Conservation (phyloP, 2,888 invertebrate species). For the Ptychoptera albimana region DNA sequence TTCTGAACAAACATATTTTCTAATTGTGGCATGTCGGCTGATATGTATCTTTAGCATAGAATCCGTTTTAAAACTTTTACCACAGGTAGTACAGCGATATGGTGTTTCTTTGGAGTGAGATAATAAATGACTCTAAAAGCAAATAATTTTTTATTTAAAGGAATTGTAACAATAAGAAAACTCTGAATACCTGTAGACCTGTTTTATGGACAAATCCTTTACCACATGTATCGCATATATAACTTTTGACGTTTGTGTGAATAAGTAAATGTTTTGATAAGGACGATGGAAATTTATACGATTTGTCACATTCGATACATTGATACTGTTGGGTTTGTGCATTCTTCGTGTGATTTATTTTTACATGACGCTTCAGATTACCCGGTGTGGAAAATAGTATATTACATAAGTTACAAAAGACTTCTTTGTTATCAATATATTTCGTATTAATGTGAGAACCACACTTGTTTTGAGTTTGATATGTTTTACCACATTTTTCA, state of each 20-base stretch:
- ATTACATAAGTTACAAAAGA: not conserved
- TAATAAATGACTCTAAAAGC: slow-evolving; percentile 8
- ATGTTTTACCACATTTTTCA: not conserved
- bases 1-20: slow-evolving; percentile 7
- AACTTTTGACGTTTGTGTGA: not conserved
- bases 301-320: not conserved
- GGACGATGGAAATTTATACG: not conserved
- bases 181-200: not conserved
- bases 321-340: not conserved
- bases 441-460: not conserved
- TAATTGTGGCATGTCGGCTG: slow-evolving; percentile 6
- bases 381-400: not conserved
- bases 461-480: not conserved
- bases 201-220: not conserved
- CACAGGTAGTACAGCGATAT: slow-evolving; percentile 7
- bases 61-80: slow-evolving; percentile 8
- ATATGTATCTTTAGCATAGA: slow-evolving; percentile 7
- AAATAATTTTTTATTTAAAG: not conserved
- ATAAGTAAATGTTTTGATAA: not conserved
- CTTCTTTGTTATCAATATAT: not conserved
- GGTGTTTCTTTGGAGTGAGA: slow-evolving; percentile 8
- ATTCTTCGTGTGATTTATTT: not conserved
- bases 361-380: not conserved
- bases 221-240: not conserved
- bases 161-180: not conserved